phyloP scores from a whole-genome alignment of 2,797 vertebrate genomes.

The Onychomys arenicola region DNA sequence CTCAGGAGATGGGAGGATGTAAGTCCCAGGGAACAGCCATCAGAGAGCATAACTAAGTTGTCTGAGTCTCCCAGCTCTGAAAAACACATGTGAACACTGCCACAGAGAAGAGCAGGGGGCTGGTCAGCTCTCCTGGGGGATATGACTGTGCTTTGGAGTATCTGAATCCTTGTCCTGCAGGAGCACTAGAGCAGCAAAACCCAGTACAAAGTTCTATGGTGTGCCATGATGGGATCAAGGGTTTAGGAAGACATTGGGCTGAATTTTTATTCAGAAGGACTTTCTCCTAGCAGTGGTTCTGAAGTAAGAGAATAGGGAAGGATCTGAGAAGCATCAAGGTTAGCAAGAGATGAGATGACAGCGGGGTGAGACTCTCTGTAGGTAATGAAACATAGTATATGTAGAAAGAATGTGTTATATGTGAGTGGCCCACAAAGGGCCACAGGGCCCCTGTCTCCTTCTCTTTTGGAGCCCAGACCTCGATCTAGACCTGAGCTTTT shows the following conservation, averaged over 20 bases:
- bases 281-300: neutral
- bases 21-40: too few relatives aligned
- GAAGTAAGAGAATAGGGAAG: neutral
- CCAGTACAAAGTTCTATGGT: neutral
- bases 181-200: too few relatives aligned
- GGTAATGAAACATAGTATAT: neutral
- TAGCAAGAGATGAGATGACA: neutral
- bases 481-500: neutral
- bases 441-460: too few relatives aligned
- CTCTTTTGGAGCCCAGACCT: neutral
- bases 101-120: neutral
- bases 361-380: neutral
- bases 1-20: too few relatives aligned
- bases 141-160: neutral
- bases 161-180: neutral
- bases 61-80: neutral
- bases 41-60: neutral
- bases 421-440: neutral
- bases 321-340: too few relatives aligned
- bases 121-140: neutral
- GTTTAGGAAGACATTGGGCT: neutral
- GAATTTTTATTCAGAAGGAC: neutral
- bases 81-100: neutral
- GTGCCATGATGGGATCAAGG: rapidly evolving
- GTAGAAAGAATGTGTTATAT: neutral